Conservation (phyloP, 1,140 invertebrate species). For the Acromyrmex echinatior region DNA sequence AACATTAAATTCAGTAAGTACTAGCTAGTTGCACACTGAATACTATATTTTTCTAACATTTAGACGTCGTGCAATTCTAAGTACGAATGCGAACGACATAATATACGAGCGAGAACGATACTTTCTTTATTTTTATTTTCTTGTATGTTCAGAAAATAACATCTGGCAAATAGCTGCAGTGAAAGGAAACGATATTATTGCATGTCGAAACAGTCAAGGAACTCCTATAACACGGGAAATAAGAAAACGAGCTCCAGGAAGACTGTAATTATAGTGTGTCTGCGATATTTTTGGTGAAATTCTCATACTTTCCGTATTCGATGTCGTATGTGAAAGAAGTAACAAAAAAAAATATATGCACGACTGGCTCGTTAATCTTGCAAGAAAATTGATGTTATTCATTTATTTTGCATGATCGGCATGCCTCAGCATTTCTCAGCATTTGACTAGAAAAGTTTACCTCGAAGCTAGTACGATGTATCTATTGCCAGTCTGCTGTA, state of each 20-base stretch:
- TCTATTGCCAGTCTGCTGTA: slow-evolving; percentile 13
- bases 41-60: not conserved
- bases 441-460: slow-evolving; percentile 20
- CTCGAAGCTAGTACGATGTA: not conserved
- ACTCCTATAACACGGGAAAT: not conserved
- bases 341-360: not conserved
- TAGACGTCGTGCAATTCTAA: not conserved
- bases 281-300: slow-evolving; percentile 38
- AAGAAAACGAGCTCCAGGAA: not conserved
- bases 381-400: slow-evolving; percentile 29
- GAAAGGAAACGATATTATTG: not conserved
- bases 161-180: slow-evolving; percentile 16
- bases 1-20: not conserved
- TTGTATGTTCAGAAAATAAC: not conserved
- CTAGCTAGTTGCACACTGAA: not conserved
- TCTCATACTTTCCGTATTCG: not conserved
- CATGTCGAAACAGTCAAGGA: not conserved
- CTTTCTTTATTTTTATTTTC: not conserved
- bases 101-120: not conserved
- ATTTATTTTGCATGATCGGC: not conserved
- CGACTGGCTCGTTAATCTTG: slow-evolving; percentile 42
- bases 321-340: not conserved
- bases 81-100: not conserved
- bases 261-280: slow-evolving; percentile 29
- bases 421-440: not conserved